These are phyloP conservation scores for Octopus sinensis DNA, from an alignment of 1,140 invertebrate genomes.

Conservation along the genomic window DNA sequence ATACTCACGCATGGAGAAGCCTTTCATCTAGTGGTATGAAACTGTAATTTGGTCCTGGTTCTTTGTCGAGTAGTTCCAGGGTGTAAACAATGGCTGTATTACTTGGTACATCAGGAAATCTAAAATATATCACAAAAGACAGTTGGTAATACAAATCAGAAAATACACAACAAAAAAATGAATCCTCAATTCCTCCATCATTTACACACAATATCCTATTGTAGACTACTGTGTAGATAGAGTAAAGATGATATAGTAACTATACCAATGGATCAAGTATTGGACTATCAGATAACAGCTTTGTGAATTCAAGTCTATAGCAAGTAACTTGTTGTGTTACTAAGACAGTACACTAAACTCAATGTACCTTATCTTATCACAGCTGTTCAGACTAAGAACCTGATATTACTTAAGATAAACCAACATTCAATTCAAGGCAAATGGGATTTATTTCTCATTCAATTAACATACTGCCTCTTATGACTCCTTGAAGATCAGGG, in stretches of 20 bases:
- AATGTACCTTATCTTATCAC: not conserved
- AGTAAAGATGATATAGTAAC: too few relatives aligned
- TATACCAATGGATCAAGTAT: too few relatives aligned
- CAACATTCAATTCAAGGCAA: constrained; percentile 1
- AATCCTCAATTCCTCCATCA: too few relatives aligned
- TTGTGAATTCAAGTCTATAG: too few relatives aligned
- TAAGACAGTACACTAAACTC: too few relatives aligned
- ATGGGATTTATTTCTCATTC: too few relatives aligned
- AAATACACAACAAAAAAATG: not conserved
- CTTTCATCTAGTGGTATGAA: constrained; percentile 63
- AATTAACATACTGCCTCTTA: too few relatives aligned
- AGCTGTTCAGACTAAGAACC: not conserved
- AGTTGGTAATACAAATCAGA: not conserved
- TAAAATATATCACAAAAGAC: constrained; percentile 25
- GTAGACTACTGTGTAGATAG: too few relatives aligned
- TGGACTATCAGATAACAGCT: too few relatives aligned
- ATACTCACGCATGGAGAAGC: constrained; percentile 66
- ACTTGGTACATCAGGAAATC: constrained; percentile 69
- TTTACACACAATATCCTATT: too few relatives aligned
- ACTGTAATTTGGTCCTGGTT: constrained; percentile 67
- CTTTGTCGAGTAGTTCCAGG: constrained; percentile 68
- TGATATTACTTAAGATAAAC: not conserved
- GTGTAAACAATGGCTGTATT: constrained; percentile 65
- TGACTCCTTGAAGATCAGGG: too few relatives aligned
- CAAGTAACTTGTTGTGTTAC: too few relatives aligned